phyloP scores from a whole-genome alignment of 2,113 vertebrate genomes.

The Eptesicus fuscus region DNA sequence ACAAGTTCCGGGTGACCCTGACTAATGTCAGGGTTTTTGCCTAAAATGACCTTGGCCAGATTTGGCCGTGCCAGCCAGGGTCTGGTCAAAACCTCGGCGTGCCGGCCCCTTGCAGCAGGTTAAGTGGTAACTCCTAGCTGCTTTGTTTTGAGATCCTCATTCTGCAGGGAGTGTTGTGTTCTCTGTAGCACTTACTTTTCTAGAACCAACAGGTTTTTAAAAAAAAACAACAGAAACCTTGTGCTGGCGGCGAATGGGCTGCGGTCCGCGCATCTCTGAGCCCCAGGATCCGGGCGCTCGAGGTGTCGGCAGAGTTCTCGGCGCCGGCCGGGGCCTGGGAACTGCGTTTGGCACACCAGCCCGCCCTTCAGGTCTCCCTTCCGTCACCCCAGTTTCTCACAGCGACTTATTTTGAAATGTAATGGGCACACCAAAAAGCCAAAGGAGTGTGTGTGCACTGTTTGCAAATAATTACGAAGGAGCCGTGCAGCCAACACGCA shows the following conservation, averaged over 20 bases:
- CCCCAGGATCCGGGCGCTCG: background rate
- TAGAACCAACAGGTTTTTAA: background rate
- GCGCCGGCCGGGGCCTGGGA: too few species aligned
- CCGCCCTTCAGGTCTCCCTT: background rate
- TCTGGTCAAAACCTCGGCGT: background rate
- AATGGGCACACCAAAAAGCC: rapidly evolving
- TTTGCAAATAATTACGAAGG: background rate
- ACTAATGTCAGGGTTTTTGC: background rate
- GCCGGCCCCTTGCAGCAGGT: background rate
- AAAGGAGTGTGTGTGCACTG: background rate
- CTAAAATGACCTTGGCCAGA: background rate
- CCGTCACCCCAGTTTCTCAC: background rate
- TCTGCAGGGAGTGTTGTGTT: background rate
- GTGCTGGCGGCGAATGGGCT: rapidly evolving
- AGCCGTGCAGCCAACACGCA: background rate
- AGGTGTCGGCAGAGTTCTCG: too few species aligned
- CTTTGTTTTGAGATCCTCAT: background rate
- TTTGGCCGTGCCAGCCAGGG: background rate
- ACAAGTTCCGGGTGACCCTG: background rate
- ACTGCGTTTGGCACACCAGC: background rate
- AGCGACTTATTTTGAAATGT: background rate
- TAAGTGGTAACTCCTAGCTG: background rate
- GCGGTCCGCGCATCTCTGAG: rapidly evolving
- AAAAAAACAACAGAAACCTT: background rate
- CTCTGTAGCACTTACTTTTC: background rate